These are phyloP conservation scores for Tapera naevia DNA, from an alignment of 2,797 vertebrate species.

Conservation along the genomic window DNA sequence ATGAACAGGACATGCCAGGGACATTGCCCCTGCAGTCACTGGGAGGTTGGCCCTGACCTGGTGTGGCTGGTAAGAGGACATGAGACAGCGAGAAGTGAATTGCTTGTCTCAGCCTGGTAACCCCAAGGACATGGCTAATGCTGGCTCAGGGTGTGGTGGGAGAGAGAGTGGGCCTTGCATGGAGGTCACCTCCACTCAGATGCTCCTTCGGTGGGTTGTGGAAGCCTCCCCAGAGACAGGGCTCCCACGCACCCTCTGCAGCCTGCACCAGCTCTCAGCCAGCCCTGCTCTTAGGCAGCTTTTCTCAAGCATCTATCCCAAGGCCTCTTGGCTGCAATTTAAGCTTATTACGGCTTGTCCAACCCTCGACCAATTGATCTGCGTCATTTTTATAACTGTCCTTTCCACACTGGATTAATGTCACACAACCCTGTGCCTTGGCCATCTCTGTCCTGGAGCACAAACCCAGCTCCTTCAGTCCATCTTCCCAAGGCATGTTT, in stretches of 20 bases:
- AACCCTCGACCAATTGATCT: background rate
- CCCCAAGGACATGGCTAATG: background rate
- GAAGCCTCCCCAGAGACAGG: background rate
- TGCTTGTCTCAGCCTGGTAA: background rate
- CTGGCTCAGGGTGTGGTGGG: background rate
- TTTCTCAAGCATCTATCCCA: background rate
- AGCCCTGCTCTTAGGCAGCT: background rate
- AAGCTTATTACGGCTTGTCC: conserved; percentile 17
- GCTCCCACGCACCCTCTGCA: background rate
- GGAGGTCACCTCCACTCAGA: background rate
- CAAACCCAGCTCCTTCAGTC: conserved; percentile 20
- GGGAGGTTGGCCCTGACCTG: background rate
- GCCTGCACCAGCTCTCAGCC: background rate
- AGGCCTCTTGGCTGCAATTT: conserved; percentile 26
- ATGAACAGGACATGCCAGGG: background rate
- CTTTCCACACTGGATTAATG: background rate
- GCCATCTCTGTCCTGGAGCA: background rate
- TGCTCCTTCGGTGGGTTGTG: background rate
- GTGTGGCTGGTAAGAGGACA: background rate
- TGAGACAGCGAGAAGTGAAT: background rate
- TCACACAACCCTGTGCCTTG: background rate
- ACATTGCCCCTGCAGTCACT: background rate
- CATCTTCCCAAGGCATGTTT: conserved; percentile 27
- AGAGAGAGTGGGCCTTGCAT: background rate
- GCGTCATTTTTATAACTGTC: background rate